Evolutionary conservation across 2,113 vertebrate genomes (phyloP).

Genomic region (Xenus cinereus): DNA sequence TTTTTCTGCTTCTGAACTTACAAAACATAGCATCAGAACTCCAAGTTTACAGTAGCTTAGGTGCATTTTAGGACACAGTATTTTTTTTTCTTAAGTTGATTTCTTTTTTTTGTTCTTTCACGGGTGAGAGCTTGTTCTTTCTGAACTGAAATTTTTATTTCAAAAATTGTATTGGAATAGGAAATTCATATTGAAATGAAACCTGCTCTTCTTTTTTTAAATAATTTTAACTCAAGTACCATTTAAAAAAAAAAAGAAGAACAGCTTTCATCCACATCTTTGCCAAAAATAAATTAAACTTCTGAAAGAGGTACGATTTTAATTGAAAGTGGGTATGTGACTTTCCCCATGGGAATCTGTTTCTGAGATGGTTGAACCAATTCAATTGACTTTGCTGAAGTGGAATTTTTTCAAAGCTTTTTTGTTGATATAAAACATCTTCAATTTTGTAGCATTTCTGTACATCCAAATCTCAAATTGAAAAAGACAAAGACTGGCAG

Average conservation of each 20-base stretch:
- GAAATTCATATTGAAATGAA: neutral
- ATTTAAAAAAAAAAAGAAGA: neutral
- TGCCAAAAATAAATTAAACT: neutral
- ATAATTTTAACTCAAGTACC: neutral
- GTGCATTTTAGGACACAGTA: neutral
- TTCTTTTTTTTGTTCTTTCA: neutral
- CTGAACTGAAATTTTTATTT: neutral
- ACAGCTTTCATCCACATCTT: neutral
- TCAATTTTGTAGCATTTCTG: neutral
- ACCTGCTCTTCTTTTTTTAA: neutral
- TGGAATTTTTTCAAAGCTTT: neutral
- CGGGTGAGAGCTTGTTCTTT: neutral
- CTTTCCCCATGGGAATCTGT: neutral
- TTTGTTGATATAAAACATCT: neutral
- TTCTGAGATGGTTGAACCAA: neutral
- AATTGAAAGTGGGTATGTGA: neutral
- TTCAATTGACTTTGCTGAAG: neutral
- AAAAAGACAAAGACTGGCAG: conserved; percentile 18
- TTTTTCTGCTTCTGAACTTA: neutral
- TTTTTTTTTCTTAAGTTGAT: neutral
- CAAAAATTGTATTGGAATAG: neutral
- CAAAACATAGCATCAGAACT: neutral
- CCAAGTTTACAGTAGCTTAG: neutral
- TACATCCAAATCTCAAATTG: neutral
- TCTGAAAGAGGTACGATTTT: neutral